Evolutionary conservation across 2,888 invertebrate genomes (phyloP), one percentile per base, ranked within the genome.

Genomic region (Cyclophora albipunctata): DNA sequence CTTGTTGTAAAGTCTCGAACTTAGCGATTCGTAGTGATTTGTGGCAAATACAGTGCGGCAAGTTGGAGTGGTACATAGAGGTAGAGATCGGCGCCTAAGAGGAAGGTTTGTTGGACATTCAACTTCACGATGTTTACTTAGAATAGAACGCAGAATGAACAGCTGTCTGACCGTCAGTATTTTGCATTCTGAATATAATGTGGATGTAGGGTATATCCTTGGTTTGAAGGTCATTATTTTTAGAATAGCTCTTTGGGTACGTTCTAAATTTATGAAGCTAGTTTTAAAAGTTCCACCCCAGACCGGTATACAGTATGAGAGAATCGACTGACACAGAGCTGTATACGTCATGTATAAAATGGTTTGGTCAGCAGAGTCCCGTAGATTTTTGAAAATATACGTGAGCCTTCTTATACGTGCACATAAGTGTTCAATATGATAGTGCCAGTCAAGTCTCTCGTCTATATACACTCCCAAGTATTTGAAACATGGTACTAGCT

Each of bases 251-350:
- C 58, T 43, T 40, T 59, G 56, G 5, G 54, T 47, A 34, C 50
- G 47, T 46, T 54, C 54, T 5, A 53, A 7, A 7, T 48, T 43
- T 5, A 55, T 7, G 20, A 53, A 47, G 33, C 42, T 46, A 4
- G 50, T 50, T 45, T 53, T 54, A 7, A 34, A 40, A 6, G 59
- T 47, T 3, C 57, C 54, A 34, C 57, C 55, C 54, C 55, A 55
- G 33, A 49, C 43, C 1, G 54, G 44, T 3, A 59, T 48, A 40
- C 55, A 59, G 37, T 58, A 55, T 4, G 6, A 42, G 0, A 57
- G 5, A 5, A 56, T 34, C 20, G 42, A 42, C 3, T 20, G 20
- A 20, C 20, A n/a, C 20, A 42, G 20, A 3, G 42, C 42, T 2
- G 5, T 20, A 20, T 42, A 42, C 5, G 20, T 20, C 3, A 5